Evolutionary conservation across 2,888 invertebrate genomes (phyloP).

Genomic region (Coleophora deauratella): DNA sequence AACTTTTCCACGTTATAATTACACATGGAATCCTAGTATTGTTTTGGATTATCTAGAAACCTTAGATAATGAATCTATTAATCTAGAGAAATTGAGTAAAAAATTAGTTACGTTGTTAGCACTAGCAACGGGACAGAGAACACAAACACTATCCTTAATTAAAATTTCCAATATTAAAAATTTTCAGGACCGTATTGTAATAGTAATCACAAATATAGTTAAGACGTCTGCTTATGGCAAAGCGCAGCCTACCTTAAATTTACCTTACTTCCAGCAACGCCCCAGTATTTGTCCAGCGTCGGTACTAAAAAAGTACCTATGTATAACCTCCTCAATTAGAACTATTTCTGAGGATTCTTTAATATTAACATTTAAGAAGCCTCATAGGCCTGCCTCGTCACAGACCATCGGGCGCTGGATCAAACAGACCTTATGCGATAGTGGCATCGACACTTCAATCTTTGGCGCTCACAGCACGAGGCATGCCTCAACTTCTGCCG

Average conservation of each 20-base stretch:
- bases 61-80: not conserved
- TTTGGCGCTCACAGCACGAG: slow-evolving; percentile 9
- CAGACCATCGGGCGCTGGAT: slow-evolving; percentile 11
- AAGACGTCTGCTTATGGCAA: slow-evolving; percentile 11
- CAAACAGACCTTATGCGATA: slow-evolving; percentile 2
- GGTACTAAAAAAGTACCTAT: not conserved
- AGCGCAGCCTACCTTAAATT: slow-evolving; percentile 4
- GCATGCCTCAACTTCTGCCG: slow-evolving; percentile 13
- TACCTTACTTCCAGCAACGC: not conserved
- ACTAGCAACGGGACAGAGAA: slow-evolving; percentile 10
- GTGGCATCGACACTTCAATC: slow-evolving; percentile 6
- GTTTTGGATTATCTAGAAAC: slow-evolving; percentile 8
- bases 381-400: too few species aligned
- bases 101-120: slow-evolving; percentile 6
- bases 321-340: not conserved
- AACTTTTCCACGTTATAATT: slow-evolving; percentile 7
- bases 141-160: slow-evolving; percentile 11
- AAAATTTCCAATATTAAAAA: slow-evolving; percentile 9
- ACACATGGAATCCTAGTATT: slow-evolving; percentile 11
- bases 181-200: slow-evolving; percentile 3
- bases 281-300: slow-evolving; percentile 8
- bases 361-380: slow-evolving; percentile 4
- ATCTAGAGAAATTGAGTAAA: slow-evolving; percentile 2
- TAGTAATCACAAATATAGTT: slow-evolving; percentile 9
- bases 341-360: not conserved